phyloP scores from a whole-genome alignment of 2,113 vertebrate genomes.

The Seriola dumerili region DNA sequence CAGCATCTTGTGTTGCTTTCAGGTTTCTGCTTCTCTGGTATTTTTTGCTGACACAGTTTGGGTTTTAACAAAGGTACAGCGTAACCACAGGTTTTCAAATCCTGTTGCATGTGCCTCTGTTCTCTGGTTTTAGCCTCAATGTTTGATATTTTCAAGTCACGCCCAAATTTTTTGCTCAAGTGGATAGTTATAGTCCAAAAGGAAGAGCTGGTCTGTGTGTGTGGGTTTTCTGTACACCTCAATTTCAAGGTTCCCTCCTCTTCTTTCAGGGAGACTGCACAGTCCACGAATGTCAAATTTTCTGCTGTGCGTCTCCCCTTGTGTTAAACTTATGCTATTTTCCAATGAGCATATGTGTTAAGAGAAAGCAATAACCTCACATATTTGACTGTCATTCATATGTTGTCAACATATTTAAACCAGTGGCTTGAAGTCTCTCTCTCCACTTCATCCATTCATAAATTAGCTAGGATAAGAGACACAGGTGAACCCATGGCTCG shows the following conservation, averaged over 20 bases:
- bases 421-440: constrained; percentile 7
- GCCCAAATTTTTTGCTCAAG: background rate
- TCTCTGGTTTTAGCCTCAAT: constrained; percentile 8
- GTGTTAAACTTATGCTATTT: background rate
- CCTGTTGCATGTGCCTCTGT: background rate
- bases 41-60: constrained; percentile 20
- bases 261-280: background rate
- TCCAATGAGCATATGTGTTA: background rate
- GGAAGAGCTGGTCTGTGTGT: background rate
- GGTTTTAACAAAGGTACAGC: constrained; percentile 13
- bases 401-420: background rate
- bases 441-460: background rate
- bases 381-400: background rate
- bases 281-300: constrained; percentile 11
- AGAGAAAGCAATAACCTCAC: background rate
- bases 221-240: constrained; percentile 4
- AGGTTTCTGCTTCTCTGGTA: constrained; percentile 2
- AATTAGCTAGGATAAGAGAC: background rate
- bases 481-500: background rate
- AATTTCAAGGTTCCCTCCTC: constrained; percentile 18
- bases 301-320: background rate
- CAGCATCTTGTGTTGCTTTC: no score
- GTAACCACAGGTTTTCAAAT: background rate
- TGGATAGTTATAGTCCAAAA: constrained; percentile 17
- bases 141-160: constrained; percentile 21